Evolutionary conservation across 2,113 vertebrate genomes (phyloP), one percentile per base, ranked within the genome.

Genomic region (Heterochromis multidens): DNA sequence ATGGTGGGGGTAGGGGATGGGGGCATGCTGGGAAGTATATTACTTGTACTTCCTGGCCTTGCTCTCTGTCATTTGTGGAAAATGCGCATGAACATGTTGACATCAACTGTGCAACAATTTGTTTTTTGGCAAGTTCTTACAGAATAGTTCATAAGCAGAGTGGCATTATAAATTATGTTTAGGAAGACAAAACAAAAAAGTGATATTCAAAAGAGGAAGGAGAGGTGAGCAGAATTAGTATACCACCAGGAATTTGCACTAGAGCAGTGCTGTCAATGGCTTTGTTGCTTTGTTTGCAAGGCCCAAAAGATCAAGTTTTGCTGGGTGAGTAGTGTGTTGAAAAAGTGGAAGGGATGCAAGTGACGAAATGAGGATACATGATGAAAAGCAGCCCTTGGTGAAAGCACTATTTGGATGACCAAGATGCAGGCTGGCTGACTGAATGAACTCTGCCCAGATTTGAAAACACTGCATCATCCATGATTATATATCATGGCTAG

Each of bases 401-500:
- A 79, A 84, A 84, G 59, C 19, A 33, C 40, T 63, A 37, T 40
- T 80, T 59, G 62, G 14, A 46, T 81, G 60, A 77, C 43, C 52
- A 46, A 29, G 31, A 62, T 10, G 5, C 17, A 3, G 17, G 46
- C 76, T 70, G 52, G 70, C 74, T 80, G 49, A 83, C n/a, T 81
- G 31, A 72, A 72, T 57, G 13, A 76, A 82, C 86, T 76, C 78
- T 65, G 74, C 40, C 74, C n/a, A 8, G 16, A 23, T 80, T 52
- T 78, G 77, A 58, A 78, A 88, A 74, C 63, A 83, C 82, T 85
- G 70, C 87, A 88, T 93, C 87, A 90, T 88, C 49, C 40, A 52
- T 46, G 85, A 91, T 87, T 27, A 80, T 62, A 35, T 60, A 90
- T 84, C 25, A 31, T 59, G 88, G 49, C 76, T 80, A 54, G 16